A percentile compares a stretch with the other conserved stretches of the same genome.
Conservation (phyloP, 2,888 invertebrate species). For the Hirudinaria manillensis region DNA sequence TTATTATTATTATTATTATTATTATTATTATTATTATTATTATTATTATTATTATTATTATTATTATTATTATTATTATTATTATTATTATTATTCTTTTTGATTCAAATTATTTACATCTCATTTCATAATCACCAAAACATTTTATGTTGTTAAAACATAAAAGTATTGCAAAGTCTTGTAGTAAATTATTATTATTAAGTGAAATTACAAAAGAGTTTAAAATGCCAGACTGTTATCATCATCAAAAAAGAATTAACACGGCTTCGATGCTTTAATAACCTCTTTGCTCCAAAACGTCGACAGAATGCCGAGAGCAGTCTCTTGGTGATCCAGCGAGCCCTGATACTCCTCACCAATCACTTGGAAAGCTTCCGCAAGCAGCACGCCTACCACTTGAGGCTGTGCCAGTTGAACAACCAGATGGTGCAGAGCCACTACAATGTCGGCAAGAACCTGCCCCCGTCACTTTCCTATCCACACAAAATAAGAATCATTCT, state of each 20-base stretch:
- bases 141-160: no score
- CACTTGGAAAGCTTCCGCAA: constrained; percentile 82
- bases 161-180: no score
- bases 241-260: no score
- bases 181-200: no score
- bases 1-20: neutral
- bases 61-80: no score
- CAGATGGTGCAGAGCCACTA: constrained; percentile 19
- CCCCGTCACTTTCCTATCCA: neutral
- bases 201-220: no score
- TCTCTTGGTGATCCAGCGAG: constrained; percentile 81
- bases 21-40: no score
- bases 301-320: constrained; percentile 54
- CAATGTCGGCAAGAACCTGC: neutral
- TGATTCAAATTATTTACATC: no score
- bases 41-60: no score
- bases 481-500: constrained; percentile 22
- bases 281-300: neutral
- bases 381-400: constrained; percentile 54
- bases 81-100: no score
- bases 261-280: constrained; percentile 1
- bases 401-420: constrained; percentile 80
- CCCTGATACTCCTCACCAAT: constrained; percentile 76
- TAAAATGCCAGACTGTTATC: no score
- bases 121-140: no score